Evolutionary conservation across 2,113 vertebrate species (phyloP), one percentile per base, ranked within the genome.

Genomic region (Notothenia rossii): DNA sequence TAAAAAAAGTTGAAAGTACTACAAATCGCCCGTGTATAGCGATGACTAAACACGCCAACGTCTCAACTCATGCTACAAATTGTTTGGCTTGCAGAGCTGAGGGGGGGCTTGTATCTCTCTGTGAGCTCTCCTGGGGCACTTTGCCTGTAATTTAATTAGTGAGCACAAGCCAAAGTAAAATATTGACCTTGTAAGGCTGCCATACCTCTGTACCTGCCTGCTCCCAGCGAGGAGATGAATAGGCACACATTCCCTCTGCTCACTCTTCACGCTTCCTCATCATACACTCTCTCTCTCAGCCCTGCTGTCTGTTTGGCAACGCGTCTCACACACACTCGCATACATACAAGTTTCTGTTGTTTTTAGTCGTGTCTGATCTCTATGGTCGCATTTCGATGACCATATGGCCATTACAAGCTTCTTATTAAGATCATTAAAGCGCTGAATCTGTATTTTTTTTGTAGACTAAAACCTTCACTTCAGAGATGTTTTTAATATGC

Each of bases 81-180:
- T 87, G 89, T 88, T 82, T 88, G 86, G 81, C 85, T 75, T 88
- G 81, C 79, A 78, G 69, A 80, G 73, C 66, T 17, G 33, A 20
- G 10, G 10, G 9, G 45, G 29, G 9, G 1, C 5, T 40, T 56
- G 75, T 77, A 61, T 88, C 66, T 89, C 73, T 85, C 54, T 85
- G 75, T 70, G 13, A 81, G 83, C 54, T 84, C 72, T 90, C 73
- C 77, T 25, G 81, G 64, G 82, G 77, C 70, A 67, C 67, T 73
- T 81, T 84, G 80, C 72, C 56, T 92, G 86, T 93, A 89, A 95
- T 93, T 93, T 91, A 94, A 93, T 94, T 92, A 92, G 89, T 46
- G 54, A 65, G 40, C 81, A 75, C 86, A 55, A 86, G 90, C 88
- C 91, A 90, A 94, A 94, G 83, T 93, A 91, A 95, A 94, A 94